Percentiles rank a stretch among this genome's conserved stretches.
phyloP scores from a whole-genome alignment of 2,113 vertebrate species.

The Elephas maximus region DNA sequence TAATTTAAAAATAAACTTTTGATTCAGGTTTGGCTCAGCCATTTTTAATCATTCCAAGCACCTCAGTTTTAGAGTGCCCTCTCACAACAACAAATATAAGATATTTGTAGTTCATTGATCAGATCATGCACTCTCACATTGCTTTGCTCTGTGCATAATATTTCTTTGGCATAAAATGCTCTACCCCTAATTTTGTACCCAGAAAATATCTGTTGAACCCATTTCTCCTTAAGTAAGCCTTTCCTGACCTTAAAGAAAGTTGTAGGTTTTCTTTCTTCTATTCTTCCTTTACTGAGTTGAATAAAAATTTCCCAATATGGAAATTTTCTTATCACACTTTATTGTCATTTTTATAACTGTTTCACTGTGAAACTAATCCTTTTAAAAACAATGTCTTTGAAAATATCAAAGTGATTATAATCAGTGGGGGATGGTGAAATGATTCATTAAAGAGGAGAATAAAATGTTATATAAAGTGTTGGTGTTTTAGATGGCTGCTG shows the following conservation, averaged over 20 bases:
- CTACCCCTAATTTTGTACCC: not conserved
- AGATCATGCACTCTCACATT: not conserved
- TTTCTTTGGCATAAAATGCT: not conserved
- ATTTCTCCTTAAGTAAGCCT: not conserved
- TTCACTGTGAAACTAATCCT: not conserved
- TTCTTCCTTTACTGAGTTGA: not conserved
- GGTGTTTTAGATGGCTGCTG: not conserved
- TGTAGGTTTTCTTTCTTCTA: not conserved
- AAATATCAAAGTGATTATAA: constrained; percentile 8
- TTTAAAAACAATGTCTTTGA: not conserved
- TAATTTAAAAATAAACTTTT: too few relatives aligned
- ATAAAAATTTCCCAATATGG: not conserved
- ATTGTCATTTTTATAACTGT: not conserved
- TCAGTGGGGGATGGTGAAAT: not conserved
- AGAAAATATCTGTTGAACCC: not conserved
- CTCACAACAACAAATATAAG: not conserved
- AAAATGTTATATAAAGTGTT: not conserved
- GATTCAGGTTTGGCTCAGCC: too few relatives aligned
- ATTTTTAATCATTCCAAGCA: too few relatives aligned
- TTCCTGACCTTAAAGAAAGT: not conserved
- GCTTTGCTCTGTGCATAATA: not conserved
- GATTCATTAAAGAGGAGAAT: not conserved
- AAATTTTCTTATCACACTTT: not conserved
- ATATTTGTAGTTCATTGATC: not conserved
- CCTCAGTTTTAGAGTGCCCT: too few relatives aligned